These are phyloP conservation scores for Artemia sp. DNA, from an alignment of 2,888 invertebrate species.

Conservation along the genomic window DNA sequence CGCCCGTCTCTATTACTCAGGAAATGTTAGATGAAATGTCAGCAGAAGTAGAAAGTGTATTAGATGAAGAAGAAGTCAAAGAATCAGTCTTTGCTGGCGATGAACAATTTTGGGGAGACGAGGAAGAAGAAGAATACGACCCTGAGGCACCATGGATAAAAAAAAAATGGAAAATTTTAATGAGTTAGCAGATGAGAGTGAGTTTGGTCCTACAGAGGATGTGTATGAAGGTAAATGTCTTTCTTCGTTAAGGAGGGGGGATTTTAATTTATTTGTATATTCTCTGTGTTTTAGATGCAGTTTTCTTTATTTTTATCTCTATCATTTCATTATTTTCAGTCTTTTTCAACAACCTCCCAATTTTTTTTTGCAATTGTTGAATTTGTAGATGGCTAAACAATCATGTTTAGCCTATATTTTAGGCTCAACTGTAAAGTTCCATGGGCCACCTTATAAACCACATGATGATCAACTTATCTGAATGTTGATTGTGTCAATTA, in stretches of 20 bases:
- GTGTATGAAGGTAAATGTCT: neutral
- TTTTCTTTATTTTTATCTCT: no score
- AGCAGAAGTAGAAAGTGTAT: constrained; percentile 55
- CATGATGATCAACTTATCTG: no score
- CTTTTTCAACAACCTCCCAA: no score
- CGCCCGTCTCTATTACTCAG: constrained; percentile 71
- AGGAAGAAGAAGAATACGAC: neutral
- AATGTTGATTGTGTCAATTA: no score
- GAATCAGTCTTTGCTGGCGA: constrained; percentile 16
- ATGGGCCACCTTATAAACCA: no score
- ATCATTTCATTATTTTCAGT: no score
- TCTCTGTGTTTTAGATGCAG: no score
- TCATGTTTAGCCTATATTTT: no score
- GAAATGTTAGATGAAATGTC: constrained; percentile 79
- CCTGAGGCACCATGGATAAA: neutral
- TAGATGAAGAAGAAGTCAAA: constrained; percentile 38
- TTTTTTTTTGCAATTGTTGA: no score
- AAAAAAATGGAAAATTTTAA: constrained; percentile 21
- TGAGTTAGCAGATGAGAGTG: constrained; percentile 18
- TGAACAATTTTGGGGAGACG: neutral
- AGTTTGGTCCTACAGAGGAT: constrained; percentile 7
- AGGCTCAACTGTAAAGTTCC: no score
- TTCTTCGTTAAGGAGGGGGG: neutral
- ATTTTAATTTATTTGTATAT: no score
- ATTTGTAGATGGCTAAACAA: no score